Percentiles rank a stretch among this genome's conserved stretches.
These are phyloP conservation scores for Collichthys lucidus DNA, from an alignment of 2,113 vertebrate species.

Conservation along the genomic window DNA sequence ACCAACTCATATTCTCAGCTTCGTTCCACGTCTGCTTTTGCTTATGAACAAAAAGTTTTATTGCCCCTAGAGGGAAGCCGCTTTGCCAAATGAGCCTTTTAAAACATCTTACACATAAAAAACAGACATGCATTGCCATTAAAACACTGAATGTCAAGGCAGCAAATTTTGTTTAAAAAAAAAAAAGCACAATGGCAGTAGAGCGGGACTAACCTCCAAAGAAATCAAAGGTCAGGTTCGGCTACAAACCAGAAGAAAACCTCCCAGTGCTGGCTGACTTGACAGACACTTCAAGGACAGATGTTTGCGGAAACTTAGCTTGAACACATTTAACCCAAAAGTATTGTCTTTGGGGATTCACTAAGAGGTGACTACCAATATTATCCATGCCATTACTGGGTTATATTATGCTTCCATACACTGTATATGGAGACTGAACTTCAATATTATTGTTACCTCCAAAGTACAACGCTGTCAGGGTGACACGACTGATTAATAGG, in stretches of 20 bases:
- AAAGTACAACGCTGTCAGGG: neutral
- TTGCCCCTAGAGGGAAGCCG: conserved; percentile 32
- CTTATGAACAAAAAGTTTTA: conserved; percentile 44
- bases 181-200: neutral
- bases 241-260: neutral
- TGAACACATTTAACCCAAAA: neutral
- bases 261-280: neutral
- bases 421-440: neutral
- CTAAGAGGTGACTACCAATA: neutral
- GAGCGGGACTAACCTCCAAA: neutral
- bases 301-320: neutral
- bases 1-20: neutral
- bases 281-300: neutral
- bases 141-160: conserved; percentile 11
- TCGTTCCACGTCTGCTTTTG: conserved; percentile 46
- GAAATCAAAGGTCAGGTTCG: neutral
- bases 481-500: neutral
- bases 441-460: neutral
- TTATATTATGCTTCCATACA: neutral
- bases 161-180: neutral
- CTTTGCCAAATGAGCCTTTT: conserved; percentile 18
- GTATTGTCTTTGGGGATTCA: neutral
- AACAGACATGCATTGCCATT: conserved; percentile 3
- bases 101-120: conserved; percentile 40
- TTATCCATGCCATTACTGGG: neutral